Base-by-base conservation (phyloP, 1,140 invertebrate species). In the Sogatella furcifera region DNA sequence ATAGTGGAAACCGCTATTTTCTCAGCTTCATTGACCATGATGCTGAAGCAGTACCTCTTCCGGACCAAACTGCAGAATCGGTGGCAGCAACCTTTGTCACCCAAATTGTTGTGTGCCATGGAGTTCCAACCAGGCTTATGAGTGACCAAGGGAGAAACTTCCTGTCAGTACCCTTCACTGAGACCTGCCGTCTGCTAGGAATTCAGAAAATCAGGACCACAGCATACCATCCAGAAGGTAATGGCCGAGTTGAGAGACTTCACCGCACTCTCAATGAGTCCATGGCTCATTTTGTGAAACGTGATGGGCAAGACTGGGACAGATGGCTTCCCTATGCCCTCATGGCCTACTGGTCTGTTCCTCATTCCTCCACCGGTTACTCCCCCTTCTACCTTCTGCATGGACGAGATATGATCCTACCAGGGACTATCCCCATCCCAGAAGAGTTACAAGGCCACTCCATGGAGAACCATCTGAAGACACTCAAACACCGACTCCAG, bases 21-120 rank as follows among this genome's bases (percentile, higher is more conserved):
- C 46, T 73, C 6, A 67, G 70, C 0, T 57, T 69, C 11, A 60
- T 65, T 0, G 65, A 68, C 46, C 60, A 64, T 34, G 68, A 63
- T 58, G 52, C 24, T 3, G 64, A 69, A 57, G 66, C 65, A 10
- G 66, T 61, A 21, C 46, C 67, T 21, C 24, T 72, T 5, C 60
- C 60, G 34, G 58, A 72, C 55, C 62, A 68, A 55, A 66, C 63
- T 24, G 65, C 67, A 5, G 59, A 67, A 55, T 66, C 64, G 0
- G 59, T 67, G 21, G 64, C 65, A 11, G 59, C 54, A 17, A 42
- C 56, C 11, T 62, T 69, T 14, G n/a, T n/a, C n/a, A n/a, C n/a
- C n/a, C n/a, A n/a, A n/a, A n/a, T n/a, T n/a, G n/a, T n/a, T n/a
- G n/a, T 49, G 9, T 59, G 62, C 31, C 64, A 64, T 65, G 69